Percentiles rank a stretch among this genome's conserved stretches.
These are phyloP conservation scores for Stenoptilia bipunctidactyla DNA, from an alignment of 2,888 invertebrate species.

Conservation along the genomic window DNA sequence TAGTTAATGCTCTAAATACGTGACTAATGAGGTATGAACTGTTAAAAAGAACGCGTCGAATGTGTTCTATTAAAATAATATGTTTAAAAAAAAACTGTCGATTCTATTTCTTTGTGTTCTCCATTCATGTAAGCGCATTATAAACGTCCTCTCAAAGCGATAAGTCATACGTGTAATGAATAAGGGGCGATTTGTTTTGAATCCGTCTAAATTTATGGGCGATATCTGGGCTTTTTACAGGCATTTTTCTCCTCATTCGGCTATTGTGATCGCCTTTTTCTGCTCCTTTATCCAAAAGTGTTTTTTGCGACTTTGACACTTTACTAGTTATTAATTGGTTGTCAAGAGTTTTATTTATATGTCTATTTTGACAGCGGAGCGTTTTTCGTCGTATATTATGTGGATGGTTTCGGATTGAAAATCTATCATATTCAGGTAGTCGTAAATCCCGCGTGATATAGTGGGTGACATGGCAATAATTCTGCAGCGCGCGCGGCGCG, in stretches of 20 bases:
- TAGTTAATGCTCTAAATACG: constrained; percentile 31
- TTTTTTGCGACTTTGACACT: constrained; percentile 65
- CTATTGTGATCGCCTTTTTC: constrained; percentile 64
- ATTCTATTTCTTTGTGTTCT: constrained; percentile 41
- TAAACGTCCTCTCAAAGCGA: constrained; percentile 50
- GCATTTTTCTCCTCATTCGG: constrained; percentile 58
- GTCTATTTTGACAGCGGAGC: constrained; percentile 65
- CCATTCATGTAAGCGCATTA: constrained; percentile 48
- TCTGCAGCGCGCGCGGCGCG: constrained; percentile 63
- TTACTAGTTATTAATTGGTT: constrained; percentile 72
- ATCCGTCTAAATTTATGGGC: constrained; percentile 66
- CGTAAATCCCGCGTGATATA: constrained; percentile 69
- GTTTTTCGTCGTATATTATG: constrained; percentile 62
- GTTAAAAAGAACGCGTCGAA: too few relatives aligned
- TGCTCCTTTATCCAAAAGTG: constrained; percentile 51
- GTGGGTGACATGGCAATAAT: constrained; percentile 66
- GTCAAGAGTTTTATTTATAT: constrained; percentile 67
- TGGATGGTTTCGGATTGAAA: constrained; percentile 57
- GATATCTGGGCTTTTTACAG: constrained; percentile 62
- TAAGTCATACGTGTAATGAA: constrained; percentile 71
- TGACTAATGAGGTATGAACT: constrained; percentile 54
- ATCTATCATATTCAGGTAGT: constrained; percentile 71
- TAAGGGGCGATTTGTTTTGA: constrained; percentile 71
- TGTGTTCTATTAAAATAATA: too few relatives aligned
- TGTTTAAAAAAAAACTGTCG: constrained; percentile 18